phyloP scores from a whole-genome alignment of 1,140 invertebrate species.

The Probaryconus sp. region DNA sequence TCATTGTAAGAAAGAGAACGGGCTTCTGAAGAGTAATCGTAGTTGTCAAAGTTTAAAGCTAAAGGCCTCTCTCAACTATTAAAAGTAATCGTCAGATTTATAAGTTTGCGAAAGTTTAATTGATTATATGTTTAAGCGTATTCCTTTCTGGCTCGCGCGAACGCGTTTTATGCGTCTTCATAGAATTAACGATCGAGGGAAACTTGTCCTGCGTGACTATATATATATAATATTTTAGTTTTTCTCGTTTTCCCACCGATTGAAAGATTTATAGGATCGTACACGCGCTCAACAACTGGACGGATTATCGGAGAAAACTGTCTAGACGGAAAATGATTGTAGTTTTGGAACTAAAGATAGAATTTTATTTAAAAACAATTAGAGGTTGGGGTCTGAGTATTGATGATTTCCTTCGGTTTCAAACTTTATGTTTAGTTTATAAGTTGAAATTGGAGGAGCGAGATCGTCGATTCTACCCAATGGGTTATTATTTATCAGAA shows the following conservation, averaged over 20 bases:
- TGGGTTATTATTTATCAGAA: too few relatives aligned
- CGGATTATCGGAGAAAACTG: slow-evolving; percentile 22
- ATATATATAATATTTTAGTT: too few relatives aligned
- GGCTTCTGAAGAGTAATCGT: slow-evolving; percentile 39
- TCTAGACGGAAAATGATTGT: slow-evolving; percentile 39
- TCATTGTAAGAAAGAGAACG: slow-evolving; percentile 20
- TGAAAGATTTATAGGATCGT: slow-evolving; percentile 23
- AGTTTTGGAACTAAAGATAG: slow-evolving; percentile 39
- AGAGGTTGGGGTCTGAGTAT: too few relatives aligned
- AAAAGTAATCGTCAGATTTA: slow-evolving; percentile 44
- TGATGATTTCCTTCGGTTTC: too few relatives aligned
- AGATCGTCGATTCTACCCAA: too few relatives aligned
- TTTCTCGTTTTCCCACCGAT: not conserved
- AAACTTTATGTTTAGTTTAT: too few relatives aligned
- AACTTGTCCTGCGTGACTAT: too few relatives aligned
- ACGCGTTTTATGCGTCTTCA: slow-evolving; percentile 14
- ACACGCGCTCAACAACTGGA: slow-evolving; percentile 2
- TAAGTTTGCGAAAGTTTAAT: slow-evolving; percentile 51
- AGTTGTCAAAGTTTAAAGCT: slow-evolving; percentile 51
- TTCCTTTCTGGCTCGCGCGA: slow-evolving; percentile 21
- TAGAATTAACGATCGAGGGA: slow-evolving; percentile 22
- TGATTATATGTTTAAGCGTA: slow-evolving; percentile 50
- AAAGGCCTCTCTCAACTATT: slow-evolving; percentile 29
- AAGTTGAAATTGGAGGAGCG: too few relatives aligned
- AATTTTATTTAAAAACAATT: slow-evolving; percentile 38